A percentile compares a stretch with the other conserved stretches of the same genome.
Conservation (phyloP, 2,888 invertebrate species). For the Marronus borbonicus region DNA sequence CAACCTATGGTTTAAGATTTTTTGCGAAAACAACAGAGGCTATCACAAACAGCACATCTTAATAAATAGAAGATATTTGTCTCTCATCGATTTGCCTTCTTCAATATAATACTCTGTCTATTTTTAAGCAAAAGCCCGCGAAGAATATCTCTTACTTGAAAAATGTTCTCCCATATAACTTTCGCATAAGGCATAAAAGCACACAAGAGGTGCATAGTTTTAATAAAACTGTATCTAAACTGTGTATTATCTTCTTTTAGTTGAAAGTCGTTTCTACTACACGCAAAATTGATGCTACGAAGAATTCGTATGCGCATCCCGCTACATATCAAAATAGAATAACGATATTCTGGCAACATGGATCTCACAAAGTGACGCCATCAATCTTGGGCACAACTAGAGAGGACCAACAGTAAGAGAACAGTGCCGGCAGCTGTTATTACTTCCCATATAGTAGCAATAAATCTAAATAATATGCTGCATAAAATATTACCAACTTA, state of each 20-base stretch:
- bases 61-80: too few relatives aligned
- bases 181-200: background rate
- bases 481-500: slow-evolving; percentile 63
- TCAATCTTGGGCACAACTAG: slow-evolving; percentile 64
- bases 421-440: slow-evolving; percentile 65
- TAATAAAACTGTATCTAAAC: slow-evolving; percentile 19
- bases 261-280: slow-evolving; percentile 18
- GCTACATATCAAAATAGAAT: slow-evolving; percentile 53
- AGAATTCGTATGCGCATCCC: slow-evolving; percentile 34
- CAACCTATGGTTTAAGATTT: too few relatives aligned
- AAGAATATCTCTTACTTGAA: too few relatives aligned
- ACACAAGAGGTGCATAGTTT: background rate
- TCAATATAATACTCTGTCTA: too few relatives aligned
- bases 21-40: too few relatives aligned
- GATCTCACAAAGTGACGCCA: slow-evolving; percentile 66
- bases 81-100: too few relatives aligned
- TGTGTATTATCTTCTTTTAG: slow-evolving; percentile 19
- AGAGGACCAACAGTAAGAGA: slow-evolving; percentile 53
- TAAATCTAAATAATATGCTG: slow-evolving; percentile 69
- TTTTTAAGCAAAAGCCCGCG: too few relatives aligned
- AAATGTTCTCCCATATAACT: background rate
- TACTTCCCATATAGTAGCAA: slow-evolving; percentile 67
- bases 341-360: slow-evolving; percentile 67
- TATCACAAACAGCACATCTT: too few relatives aligned
- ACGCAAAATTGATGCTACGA: slow-evolving; percentile 34